Evolutionary conservation across 2,113 vertebrate genomes (phyloP), one percentile per base, ranked within the genome.

Genomic region (Argyrosomus japonicus): DNA sequence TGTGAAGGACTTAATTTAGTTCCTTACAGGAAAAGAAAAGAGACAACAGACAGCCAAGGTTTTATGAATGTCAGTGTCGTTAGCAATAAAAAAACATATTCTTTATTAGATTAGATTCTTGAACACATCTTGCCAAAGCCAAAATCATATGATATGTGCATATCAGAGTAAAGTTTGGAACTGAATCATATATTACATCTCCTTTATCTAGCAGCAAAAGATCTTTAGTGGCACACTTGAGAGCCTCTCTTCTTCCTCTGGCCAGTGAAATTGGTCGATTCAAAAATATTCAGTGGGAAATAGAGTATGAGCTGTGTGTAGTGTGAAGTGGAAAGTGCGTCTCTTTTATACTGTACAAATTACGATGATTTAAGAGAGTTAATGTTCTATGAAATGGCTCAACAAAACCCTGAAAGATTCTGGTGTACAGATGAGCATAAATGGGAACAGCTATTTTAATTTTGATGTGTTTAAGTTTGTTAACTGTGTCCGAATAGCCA

Each of bases 1-100:
- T 61, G 64, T 45, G 51, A 47, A 81, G 8, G 29, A 56, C 73
- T 89, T 78, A 48, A 3, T 86, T 60, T n/a, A 60, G 15, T 13
- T 43, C n/a, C 1, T 61, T 45, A 11, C 43, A 21, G 45, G 5
- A 57, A 58, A 48, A 15, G 5, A 58, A 36, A 43, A 6, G 12
- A 54, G 14, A 27, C 19, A 63, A 67, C 1, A 18, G 43, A 8
- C 5, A 47, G 2, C 2, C 2, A 17, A 25, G 56, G 32, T 27
- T 48, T 50, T 25, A n/a, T 4, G 23, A 27, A 15, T n/a, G 9
- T 64, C 13, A 48, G 18, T 29, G 2, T 32, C 18, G 14, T 25
- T 25, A 23, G 13, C 8, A n/a, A 51, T 36, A 32, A 5, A 13
- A 15, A 47, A 14, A 12, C 21, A 45, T 25, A 13, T 32, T n/a